Conservation (phyloP, 2,797 vertebrate genomes). For the Hippocampus kuda region DNA sequence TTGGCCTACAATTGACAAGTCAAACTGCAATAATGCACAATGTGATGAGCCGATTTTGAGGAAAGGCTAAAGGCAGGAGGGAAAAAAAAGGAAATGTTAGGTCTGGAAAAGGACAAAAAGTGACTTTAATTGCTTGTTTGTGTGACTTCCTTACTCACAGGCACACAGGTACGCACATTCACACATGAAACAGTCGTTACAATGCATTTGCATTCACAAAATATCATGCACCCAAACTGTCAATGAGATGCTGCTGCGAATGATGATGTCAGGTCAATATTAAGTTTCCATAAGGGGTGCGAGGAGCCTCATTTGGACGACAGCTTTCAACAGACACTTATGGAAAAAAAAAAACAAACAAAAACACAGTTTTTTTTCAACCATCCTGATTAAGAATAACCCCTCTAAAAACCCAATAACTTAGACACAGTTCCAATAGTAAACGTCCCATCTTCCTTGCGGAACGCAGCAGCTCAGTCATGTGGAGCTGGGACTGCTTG, state of each 20-base stretch:
- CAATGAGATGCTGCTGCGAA: conserved; percentile 47
- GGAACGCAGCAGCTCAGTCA: conserved; percentile 29
- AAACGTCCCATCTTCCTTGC: conserved; percentile 31
- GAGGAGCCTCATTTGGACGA: conserved; percentile 4
- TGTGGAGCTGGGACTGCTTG: conserved; percentile 45
- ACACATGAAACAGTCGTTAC: conserved; percentile 32
- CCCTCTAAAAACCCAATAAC: conserved; percentile 20
- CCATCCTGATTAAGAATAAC: conserved; percentile 27
- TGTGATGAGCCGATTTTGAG: conserved; percentile 6
- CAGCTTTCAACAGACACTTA: conserved; percentile 7
- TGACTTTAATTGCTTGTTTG: conserved; percentile 58
- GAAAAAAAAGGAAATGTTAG: conserved; percentile 15
- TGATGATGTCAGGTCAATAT: conserved; percentile 18
- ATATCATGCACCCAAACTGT: conserved; percentile 42
- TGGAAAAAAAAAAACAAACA: neutral
- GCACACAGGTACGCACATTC: conserved; percentile 6
- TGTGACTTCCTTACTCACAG: neutral
- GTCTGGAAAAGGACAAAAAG: conserved; percentile 50
- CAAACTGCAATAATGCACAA: neutral
- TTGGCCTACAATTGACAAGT: neutral
- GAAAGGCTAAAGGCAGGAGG: conserved; percentile 1
- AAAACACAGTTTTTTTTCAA: conserved; percentile 13
- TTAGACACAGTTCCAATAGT: conserved; percentile 34
- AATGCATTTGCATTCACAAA: conserved; percentile 43
- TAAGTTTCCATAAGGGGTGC: neutral